Conservation (phyloP, 2,888 invertebrate species). For the Linnaemya tessellans region DNA sequence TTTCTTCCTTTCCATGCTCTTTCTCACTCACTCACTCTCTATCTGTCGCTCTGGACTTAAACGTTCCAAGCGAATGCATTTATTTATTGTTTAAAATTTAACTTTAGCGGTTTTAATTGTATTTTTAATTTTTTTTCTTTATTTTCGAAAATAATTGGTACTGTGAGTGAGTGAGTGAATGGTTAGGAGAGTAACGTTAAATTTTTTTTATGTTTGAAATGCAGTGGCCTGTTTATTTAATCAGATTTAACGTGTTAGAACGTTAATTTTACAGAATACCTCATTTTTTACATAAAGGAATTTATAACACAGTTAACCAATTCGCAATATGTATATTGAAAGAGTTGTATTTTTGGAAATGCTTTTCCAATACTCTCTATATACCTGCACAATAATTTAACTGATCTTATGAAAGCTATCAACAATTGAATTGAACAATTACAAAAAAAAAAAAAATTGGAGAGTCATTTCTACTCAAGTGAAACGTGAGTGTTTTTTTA, state of each 20-base stretch:
- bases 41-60: conserved; percentile 40
- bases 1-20: conserved; percentile 34
- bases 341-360: background rate
- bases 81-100: conserved; percentile 49
- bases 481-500: too few relatives aligned
- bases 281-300: too few relatives aligned
- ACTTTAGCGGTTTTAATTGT: conserved; percentile 67
- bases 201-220: background rate
- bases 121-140: conserved; percentile 51
- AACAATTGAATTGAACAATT: too few relatives aligned
- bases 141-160: conserved; percentile 48
- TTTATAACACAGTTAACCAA: too few relatives aligned
- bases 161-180: conserved; percentile 45
- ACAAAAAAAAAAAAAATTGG: too few relatives aligned
- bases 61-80: conserved; percentile 66
- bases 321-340: too few relatives aligned
- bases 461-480: too few relatives aligned
- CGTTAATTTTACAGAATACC: background rate
- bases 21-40: background rate
- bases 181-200: background rate
- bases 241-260: background rate
- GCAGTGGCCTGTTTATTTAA: conserved; percentile 5
- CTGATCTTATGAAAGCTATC: too few relatives aligned
- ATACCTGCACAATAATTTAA: too few relatives aligned
- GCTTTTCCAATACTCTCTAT: too few relatives aligned